A percentile compares a stretch with the other conserved stretches of the same genome.
Evolutionary conservation across 2,113 vertebrate genomes (phyloP).

Genomic region (Mormyrus iriodes): DNA sequence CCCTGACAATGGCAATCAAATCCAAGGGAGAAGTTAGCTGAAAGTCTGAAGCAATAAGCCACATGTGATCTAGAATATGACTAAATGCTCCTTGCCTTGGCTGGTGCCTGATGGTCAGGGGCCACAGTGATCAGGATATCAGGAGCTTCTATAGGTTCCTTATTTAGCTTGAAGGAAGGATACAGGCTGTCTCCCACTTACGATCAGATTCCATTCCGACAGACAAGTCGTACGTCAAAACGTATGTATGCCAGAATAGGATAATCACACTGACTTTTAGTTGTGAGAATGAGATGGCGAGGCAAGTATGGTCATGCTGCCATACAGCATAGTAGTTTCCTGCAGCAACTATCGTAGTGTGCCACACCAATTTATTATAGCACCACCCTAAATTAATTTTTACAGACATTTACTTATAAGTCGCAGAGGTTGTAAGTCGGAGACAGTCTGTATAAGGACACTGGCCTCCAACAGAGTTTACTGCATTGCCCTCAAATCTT

Average conservation of each 20-base stretch:
- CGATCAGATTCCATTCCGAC: not conserved
- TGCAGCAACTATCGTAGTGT: not conserved
- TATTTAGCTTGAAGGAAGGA: not conserved
- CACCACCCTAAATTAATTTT: not conserved
- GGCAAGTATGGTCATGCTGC: not conserved
- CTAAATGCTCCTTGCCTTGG: not conserved
- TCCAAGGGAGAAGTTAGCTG: not conserved
- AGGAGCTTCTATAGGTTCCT: not conserved
- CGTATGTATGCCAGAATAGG: not conserved
- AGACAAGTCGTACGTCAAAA: not conserved
- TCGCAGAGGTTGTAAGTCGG: not conserved
- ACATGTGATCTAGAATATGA: not conserved
- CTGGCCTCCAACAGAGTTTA: not conserved
- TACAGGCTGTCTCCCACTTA: not conserved
- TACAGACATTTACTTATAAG: not conserved
- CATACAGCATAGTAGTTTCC: not conserved
- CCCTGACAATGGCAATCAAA: not conserved
- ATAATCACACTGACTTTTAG: not conserved
- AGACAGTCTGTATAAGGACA: not conserved
- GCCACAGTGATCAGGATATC: not conserved
- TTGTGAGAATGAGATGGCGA: not conserved
- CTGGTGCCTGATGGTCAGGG: not conserved
- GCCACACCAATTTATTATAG: not conserved
- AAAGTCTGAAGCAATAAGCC: not conserved
- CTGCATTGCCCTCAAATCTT: not conserved